phyloP scores from a whole-genome alignment of 2,888 invertebrate genomes.

The Ectropis crepuscularia region DNA sequence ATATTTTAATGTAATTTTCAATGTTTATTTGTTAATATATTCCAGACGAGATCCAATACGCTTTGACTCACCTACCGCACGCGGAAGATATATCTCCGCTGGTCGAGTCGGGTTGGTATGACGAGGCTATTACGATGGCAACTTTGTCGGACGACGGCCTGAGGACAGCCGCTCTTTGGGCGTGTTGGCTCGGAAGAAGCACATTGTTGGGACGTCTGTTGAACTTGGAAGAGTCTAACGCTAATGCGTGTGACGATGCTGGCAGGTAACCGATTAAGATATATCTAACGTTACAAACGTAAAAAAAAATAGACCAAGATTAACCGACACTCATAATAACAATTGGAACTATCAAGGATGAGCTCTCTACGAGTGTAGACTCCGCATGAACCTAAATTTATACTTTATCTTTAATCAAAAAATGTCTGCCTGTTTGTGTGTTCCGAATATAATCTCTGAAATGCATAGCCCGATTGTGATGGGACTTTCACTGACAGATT shows the following conservation, averaged over 20 bases:
- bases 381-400: no score
- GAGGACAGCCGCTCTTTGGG: slow-evolving; percentile 84
- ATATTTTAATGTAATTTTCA: slow-evolving; percentile 8
- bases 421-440: no score
- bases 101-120: slow-evolving; percentile 73
- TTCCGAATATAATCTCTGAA: no score
- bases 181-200: slow-evolving; percentile 86
- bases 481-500: no score
- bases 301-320: background rate
- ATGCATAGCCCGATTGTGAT: no score
- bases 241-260: slow-evolving; percentile 86
- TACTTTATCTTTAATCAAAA: no score
- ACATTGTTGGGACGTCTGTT: slow-evolving; percentile 82
- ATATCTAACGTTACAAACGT: background rate
- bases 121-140: slow-evolving; percentile 68
- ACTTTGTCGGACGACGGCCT: slow-evolving; percentile 61
- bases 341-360: no score
- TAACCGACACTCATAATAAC: no score
- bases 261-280: slow-evolving; percentile 83
- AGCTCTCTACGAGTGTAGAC: no score
- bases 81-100: slow-evolving; percentile 73
- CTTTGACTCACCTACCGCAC: slow-evolving; percentile 71
- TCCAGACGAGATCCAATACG: slow-evolving; percentile 72
- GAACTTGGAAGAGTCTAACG: slow-evolving; percentile 82
- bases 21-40: slow-evolving; percentile 28